Conservation (phyloP, 2,113 vertebrate genomes). For the Tachycineta bicolor region DNA sequence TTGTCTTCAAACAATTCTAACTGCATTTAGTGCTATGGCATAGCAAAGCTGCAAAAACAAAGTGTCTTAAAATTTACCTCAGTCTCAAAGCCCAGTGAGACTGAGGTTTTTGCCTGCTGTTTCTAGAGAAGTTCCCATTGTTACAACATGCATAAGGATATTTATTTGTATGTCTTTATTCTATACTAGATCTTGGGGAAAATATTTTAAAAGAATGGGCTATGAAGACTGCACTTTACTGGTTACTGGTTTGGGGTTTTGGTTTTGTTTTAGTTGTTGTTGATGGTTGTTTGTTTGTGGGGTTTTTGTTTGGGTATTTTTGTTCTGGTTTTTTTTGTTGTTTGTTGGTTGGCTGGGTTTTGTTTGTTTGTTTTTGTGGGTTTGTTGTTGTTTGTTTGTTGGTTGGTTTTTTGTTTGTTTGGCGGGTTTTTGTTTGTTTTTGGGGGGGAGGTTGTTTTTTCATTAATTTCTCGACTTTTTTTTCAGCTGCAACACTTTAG, state of each 20-base stretch:
- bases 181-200: not conserved
- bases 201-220: not conserved
- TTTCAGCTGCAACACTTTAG: no score
- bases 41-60: not conserved
- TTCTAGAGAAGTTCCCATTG: not conserved
- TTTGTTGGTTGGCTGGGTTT: no score
- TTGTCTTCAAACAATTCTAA: not conserved
- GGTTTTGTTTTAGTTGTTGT: no score
- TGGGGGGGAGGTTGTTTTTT: no score
- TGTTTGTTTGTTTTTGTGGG: no score
- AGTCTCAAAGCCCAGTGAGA: not conserved
- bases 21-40: not conserved
- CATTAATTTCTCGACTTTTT: no score
- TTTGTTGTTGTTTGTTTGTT: no score
- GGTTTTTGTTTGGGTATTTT: not conserved
- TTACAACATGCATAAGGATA: not conserved
- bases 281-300: no score
- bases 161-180: not conserved
- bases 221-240: not conserved
- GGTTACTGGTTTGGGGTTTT: not conserved
- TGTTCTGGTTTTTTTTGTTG: no score
- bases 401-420: no score
- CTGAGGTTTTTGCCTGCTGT: not conserved
- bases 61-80: not conserved
- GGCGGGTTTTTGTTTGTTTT: no score